phyloP scores from a whole-genome alignment of 2,797 vertebrate species.

The Threskiornis aethiopicus region DNA sequence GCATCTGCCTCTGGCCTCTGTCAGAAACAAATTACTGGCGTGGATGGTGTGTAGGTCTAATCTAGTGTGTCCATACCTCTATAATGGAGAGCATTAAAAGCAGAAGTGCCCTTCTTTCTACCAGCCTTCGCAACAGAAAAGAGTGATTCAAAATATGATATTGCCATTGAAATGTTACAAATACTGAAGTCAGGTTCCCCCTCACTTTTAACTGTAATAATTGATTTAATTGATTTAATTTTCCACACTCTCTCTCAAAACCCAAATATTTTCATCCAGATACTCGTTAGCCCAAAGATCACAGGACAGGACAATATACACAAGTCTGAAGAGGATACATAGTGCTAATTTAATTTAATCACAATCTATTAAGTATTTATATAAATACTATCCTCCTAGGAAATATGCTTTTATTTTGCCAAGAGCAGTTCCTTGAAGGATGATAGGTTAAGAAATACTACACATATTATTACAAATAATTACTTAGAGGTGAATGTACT shows the following conservation, averaged over 20 bases:
- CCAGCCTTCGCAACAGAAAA: neutral
- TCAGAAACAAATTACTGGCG: neutral
- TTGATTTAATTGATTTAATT: neutral
- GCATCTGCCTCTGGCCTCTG: neutral
- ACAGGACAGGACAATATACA: neutral
- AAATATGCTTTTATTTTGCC: constrained; percentile 5
- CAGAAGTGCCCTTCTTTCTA: neutral
- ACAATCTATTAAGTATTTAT: constrained; percentile 13
- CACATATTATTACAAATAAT: neutral
- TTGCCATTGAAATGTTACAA: neutral
- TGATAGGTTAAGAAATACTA: neutral
- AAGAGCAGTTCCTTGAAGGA: neutral
- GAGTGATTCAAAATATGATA: neutral
- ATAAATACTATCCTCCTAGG: constrained; percentile 19
- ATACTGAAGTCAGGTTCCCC: neutral
- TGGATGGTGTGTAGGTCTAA: neutral
- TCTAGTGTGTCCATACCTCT: neutral
- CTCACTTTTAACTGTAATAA: neutral
- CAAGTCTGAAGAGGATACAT: neutral
- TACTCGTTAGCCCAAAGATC: neutral
- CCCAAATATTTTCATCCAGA: neutral
- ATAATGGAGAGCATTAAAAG: neutral
- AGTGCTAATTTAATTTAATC: constrained; percentile 17
- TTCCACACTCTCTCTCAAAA: neutral
- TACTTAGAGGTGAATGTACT: neutral